Percentiles rank a stretch among this genome's conserved stretches.
phyloP scores from a whole-genome alignment of 1,140 invertebrate genomes.

The Drosophila varians region DNA sequence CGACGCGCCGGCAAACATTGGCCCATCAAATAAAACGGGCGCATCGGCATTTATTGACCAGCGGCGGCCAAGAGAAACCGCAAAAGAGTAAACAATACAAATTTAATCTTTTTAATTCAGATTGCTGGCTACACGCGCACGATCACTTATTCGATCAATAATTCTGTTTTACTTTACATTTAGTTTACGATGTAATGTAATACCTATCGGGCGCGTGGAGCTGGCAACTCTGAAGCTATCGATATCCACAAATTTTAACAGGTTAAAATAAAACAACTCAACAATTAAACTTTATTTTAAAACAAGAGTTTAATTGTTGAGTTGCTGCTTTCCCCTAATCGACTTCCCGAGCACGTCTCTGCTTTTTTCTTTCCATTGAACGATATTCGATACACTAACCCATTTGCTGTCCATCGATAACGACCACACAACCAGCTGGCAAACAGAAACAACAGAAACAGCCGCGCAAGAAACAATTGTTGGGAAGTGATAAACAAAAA shows the following conservation, averaged over 20 bases:
- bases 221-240: slow-evolving; percentile 10
- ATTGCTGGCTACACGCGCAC: background rate
- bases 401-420: slow-evolving; percentile 4
- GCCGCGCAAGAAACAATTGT: slow-evolving; percentile 55
- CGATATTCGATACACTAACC: background rate
- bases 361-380: background rate
- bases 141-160: too few relatives aligned
- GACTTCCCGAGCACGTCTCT: background rate
- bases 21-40: slow-evolving; percentile 79
- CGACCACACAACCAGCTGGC: slow-evolving; percentile 16
- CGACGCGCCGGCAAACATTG: slow-evolving; percentile 61
- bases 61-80: slow-evolving; percentile 68
- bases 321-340: background rate
- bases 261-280: background rate
- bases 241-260: background rate
- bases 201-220: background rate
- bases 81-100: slow-evolving; percentile 54
- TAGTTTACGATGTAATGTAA: too few relatives aligned
- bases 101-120: slow-evolving; percentile 3
- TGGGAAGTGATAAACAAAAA: slow-evolving; percentile 62
- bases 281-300: background rate
- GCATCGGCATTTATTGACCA: slow-evolving; percentile 78
- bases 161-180: background rate
- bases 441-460: slow-evolving; percentile 44
- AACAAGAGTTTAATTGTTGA: background rate